A percentile compares a stretch with the other conserved stretches of the same genome.
Evolutionary conservation across 2,113 vertebrate genomes (phyloP).

Genomic region (Glaucomys volans): DNA sequence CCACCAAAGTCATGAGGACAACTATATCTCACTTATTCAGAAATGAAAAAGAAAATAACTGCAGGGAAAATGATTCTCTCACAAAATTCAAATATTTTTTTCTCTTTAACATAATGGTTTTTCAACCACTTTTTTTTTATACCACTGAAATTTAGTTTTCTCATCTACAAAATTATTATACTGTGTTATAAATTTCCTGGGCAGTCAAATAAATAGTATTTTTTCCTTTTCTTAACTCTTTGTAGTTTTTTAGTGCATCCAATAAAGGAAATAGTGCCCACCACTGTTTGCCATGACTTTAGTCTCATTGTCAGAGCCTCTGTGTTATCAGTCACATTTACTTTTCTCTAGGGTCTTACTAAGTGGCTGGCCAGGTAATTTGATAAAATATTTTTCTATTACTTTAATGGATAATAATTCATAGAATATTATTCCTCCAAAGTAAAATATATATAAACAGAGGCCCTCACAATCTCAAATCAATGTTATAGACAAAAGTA

Average conservation of each 20-base stretch:
- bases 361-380: background rate
- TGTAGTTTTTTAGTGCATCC: background rate
- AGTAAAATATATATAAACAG: constrained; percentile 27
- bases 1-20: background rate
- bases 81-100: constrained; percentile 41
- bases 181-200: constrained; percentile 24
- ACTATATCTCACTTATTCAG: background rate
- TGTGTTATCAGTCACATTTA: background rate
- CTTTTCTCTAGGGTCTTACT: background rate
- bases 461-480: background rate
- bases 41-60: background rate
- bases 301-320: background rate
- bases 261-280: constrained; percentile 22
- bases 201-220: background rate
- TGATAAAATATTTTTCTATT: constrained; percentile 9
- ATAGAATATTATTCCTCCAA: constrained; percentile 9
- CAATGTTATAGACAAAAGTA: background rate
- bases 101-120: background rate
- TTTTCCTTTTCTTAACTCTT: background rate
- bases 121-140: constrained; percentile 12
- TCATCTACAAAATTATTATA: constrained; percentile 30
- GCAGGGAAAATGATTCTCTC: background rate
- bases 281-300: too few relatives aligned
- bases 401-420: constrained; percentile 41
- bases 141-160: constrained; percentile 44